phyloP scores from a whole-genome alignment of 2,113 vertebrate genomes.

The Rafetus swinhoei region DNA sequence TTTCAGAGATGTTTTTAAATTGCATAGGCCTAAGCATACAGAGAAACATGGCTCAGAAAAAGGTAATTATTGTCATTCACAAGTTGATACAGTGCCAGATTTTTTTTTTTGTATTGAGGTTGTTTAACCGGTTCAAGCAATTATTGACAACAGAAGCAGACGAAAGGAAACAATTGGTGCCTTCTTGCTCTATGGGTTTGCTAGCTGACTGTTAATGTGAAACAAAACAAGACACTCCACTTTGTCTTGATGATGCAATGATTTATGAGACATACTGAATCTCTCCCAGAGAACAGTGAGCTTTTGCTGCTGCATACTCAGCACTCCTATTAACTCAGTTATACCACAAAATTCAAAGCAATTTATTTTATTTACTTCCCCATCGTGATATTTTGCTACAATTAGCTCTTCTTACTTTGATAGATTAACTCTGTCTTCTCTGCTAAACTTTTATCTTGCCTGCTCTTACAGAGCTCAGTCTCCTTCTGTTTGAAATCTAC shows the following conservation, averaged over 20 bases:
- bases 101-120: neutral
- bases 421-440: neutral
- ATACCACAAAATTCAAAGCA: neutral
- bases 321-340: neutral
- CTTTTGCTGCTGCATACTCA: neutral
- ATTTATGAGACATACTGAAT: neutral
- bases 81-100: neutral
- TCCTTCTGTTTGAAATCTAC: neutral
- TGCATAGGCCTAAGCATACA: neutral
- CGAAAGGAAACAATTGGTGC: neutral
- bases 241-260: neutral
- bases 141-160: neutral
- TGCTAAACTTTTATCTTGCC: neutral
- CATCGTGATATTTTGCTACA: neutral
- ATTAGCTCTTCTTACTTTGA: constrained; percentile 15
- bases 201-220: neutral
- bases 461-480: neutral
- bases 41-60: neutral
- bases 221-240: neutral
- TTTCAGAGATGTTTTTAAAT: neutral
- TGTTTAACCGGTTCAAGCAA: neutral
- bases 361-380: neutral
- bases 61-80: neutral
- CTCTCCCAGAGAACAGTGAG: neutral
- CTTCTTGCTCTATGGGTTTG: neutral